These are phyloP conservation scores for Nasalis larvatus DNA, from an alignment of 2,113 vertebrate species.

Conservation along the genomic window DNA sequence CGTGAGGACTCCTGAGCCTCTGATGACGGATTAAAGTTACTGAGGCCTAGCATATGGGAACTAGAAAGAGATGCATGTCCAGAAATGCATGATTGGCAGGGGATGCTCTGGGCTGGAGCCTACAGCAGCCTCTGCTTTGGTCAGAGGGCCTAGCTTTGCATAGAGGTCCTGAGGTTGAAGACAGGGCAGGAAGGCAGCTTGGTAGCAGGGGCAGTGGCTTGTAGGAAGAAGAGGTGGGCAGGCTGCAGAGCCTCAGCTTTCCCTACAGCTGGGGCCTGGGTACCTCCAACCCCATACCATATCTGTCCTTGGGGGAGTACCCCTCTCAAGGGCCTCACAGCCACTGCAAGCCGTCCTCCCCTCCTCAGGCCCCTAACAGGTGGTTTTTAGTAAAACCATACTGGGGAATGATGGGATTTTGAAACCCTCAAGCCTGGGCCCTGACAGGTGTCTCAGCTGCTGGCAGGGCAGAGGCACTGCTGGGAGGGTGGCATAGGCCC, in stretches of 20 bases:
- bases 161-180: neutral
- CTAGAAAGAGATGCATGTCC: neutral
- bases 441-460: neutral
- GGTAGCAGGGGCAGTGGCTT: neutral
- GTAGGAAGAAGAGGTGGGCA: neutral
- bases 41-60: neutral
- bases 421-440: neutral
- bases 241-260: neutral
- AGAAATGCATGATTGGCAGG: neutral
- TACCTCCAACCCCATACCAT: neutral
- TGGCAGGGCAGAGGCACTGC: neutral
- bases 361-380: neutral
- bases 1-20: neutral
- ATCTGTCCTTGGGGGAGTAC: neutral
- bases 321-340: neutral
- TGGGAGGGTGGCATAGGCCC: neutral
- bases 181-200: no score
- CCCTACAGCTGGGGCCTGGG: neutral
- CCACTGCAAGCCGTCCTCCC: neutral
- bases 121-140: neutral
- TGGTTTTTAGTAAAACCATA: neutral
- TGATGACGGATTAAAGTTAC: neutral
- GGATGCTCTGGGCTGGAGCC: neutral
- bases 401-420: neutral
- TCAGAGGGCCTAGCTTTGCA: neutral